Conservation (phyloP, 1,140 invertebrate genomes). For the Tachypleus tridentatus region DNA sequence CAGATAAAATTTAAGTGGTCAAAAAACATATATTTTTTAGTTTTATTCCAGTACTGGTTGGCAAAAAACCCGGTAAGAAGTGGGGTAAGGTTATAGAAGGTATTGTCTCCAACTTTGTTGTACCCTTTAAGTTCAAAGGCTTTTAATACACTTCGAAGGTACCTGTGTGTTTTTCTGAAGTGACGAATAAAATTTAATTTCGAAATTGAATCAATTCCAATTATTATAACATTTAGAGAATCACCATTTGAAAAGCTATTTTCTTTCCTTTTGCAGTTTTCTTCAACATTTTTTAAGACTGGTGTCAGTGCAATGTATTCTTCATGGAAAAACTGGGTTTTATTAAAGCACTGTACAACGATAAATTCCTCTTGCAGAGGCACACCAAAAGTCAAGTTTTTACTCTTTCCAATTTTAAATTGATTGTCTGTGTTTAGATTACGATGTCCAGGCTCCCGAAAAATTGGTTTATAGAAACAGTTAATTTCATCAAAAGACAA, state of each 20-base stretch:
- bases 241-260: not conserved
- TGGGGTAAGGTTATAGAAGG: constrained; percentile 35
- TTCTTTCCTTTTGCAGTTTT: not conserved
- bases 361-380: constrained; percentile 12
- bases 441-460: not conserved
- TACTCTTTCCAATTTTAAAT: not conserved
- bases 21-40: constrained; percentile 4
- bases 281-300: constrained; percentile 8
- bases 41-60: constrained; percentile 17
- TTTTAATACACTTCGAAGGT: constrained; percentile 6
- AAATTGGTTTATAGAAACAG: not conserved
- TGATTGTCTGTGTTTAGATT: not conserved
- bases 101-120: constrained; percentile 37
- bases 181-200: constrained; percentile 44
- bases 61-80: constrained; percentile 30
- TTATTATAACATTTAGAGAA: constrained; percentile 33
- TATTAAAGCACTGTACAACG: not conserved
- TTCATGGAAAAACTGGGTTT: constrained; percentile 4
- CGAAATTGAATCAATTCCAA: constrained; percentile 46
- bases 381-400: constrained; percentile 5
- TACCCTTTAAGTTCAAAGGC: constrained; percentile 30
- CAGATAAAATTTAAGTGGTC: constrained; percentile 15
- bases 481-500: not conserved
- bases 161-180: constrained; percentile 28
- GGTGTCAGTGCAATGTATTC: constrained; percentile 7